These are phyloP conservation scores for Autographa gamma DNA, from an alignment of 2,888 invertebrate genomes.

Conservation along the genomic window DNA sequence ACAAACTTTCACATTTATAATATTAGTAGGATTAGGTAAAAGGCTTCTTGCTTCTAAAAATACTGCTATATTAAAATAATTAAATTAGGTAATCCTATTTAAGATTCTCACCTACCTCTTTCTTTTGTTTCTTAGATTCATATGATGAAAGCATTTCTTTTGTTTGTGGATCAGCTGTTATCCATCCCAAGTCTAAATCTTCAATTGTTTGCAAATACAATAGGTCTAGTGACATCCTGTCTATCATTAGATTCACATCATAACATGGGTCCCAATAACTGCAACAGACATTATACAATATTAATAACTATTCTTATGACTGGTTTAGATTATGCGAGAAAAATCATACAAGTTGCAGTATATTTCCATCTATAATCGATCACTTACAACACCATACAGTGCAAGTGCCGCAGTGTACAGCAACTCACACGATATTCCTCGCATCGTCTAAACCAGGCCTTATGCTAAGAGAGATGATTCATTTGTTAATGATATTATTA, in stretches of 20 bases:
- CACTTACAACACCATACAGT: too few relatives aligned
- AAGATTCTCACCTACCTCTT: constrained; percentile 89
- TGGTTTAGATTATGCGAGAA: too few relatives aligned
- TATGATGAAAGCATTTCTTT: constrained; percentile 91
- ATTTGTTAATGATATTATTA: background rate
- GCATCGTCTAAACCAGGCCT: too few relatives aligned
- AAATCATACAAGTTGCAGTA: too few relatives aligned
- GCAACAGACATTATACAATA: constrained; percentile 62
- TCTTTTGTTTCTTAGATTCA: constrained; percentile 93
- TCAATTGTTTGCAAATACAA: constrained; percentile 96
- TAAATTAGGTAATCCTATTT: background rate
- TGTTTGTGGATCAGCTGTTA: constrained; percentile 91
- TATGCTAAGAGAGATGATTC: background rate
- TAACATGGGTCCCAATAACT: constrained; percentile 97
- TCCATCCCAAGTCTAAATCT: constrained; percentile 96
- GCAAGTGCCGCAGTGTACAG: too few relatives aligned
- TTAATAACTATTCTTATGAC: background rate
- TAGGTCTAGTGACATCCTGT: constrained; percentile 95
- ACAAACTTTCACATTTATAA: too few relatives aligned
- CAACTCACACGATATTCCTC: too few relatives aligned
- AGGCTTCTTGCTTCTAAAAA: too few relatives aligned
- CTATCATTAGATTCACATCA: constrained; percentile 94
- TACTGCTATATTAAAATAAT: too few relatives aligned
- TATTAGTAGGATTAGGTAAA: too few relatives aligned
- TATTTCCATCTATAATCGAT: too few relatives aligned